Conservation (phyloP, 37 sponge, comb jelly and placozoan species). For the Amphimedon queenslandica region DNA sequence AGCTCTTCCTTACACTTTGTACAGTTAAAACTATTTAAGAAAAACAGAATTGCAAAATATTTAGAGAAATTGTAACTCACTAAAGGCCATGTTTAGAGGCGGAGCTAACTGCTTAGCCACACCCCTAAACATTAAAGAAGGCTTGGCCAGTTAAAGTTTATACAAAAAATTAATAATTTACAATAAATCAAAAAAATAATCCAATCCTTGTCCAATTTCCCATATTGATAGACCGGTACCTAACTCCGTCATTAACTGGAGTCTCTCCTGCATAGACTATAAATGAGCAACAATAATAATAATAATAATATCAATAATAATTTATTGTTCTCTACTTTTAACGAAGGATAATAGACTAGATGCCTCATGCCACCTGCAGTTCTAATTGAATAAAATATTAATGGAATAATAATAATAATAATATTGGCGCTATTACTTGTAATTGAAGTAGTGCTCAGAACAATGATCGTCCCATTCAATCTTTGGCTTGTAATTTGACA, state of each 20-base stretch:
- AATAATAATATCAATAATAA: not conserved
- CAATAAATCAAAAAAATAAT: conserved; percentile 95
- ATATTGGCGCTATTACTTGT: conserved; percentile 51
- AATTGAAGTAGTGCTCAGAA: conserved; percentile 84
- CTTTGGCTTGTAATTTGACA: conserved; percentile 82
- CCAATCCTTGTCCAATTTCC: conserved; percentile 99
- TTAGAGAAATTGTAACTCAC: no score
- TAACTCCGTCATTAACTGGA: conserved; percentile 83
- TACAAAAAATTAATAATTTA: no score
- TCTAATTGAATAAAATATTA: not conserved
- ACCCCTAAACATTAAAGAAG: no score
- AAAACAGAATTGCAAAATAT: not conserved
- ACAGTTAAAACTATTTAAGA: not conserved
- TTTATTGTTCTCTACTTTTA: conserved; percentile 43
- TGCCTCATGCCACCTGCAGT: conserved; percentile 25
- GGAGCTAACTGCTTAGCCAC: no score
- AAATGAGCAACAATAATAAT: conserved; percentile 12
- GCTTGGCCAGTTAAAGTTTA: no score
- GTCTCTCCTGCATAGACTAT: conserved; percentile 71
- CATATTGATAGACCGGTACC: conserved; percentile 93
- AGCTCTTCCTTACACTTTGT: not conserved
- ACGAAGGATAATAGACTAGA: conserved; percentile 76
- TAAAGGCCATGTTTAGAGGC: no score
- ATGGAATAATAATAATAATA: not conserved
- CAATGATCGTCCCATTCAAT: conserved; percentile 86